These are phyloP conservation scores for Haemorhous mexicanus DNA, from an alignment of 2,113 vertebrate species.

Conservation along the genomic window DNA sequence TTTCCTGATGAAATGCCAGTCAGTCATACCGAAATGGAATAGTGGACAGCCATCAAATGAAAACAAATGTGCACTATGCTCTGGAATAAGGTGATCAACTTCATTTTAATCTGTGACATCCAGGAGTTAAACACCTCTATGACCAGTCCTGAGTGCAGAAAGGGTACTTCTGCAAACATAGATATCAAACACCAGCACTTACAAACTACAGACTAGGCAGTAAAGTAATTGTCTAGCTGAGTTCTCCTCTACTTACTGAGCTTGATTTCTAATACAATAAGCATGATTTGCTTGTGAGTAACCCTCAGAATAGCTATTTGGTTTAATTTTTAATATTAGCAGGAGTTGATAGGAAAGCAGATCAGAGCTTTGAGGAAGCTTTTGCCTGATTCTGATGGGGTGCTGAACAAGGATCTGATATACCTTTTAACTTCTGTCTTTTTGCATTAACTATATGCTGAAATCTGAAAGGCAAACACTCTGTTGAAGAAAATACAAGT, in stretches of 20 bases:
- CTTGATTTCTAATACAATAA: background rate
- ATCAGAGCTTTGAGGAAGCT: fast-evolving
- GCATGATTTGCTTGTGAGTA: background rate
- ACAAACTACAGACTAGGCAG: background rate
- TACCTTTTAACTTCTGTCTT: background rate
- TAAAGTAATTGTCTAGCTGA: background rate
- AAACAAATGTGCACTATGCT: background rate
- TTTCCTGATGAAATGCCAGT: background rate
- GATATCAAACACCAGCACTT: background rate
- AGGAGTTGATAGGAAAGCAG: background rate
- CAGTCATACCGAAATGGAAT: background rate
- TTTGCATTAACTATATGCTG: background rate
- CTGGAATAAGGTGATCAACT: background rate
- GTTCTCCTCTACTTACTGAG: background rate
- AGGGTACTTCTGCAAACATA: background rate
- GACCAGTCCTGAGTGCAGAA: background rate
- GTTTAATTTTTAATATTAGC: background rate
- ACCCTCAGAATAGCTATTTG: background rate
- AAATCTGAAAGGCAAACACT: background rate
- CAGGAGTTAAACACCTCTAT: background rate
- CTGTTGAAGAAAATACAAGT: background rate
- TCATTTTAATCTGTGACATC: background rate
- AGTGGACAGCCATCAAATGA: background rate
- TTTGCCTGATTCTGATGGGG: background rate
- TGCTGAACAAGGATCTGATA: background rate